Conservation (phyloP, 2,797 vertebrate genomes). For the Eremophila alpestris region DNA sequence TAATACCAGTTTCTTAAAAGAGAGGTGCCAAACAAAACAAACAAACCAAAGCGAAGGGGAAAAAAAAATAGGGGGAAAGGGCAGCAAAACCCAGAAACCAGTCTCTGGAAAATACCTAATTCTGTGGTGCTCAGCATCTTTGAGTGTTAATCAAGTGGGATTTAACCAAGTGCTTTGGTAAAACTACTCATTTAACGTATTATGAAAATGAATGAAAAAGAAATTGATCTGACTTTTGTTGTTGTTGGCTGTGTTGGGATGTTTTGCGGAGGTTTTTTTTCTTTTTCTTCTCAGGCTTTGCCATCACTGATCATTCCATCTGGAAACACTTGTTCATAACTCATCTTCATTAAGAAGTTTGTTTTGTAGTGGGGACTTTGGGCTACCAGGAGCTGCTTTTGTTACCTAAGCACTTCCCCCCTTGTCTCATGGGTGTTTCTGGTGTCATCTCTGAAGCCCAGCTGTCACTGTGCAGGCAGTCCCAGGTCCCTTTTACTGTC, state of each 20-base stretch:
- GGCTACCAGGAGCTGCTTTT: background rate
- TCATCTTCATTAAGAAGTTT: background rate
- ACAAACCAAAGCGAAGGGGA: background rate
- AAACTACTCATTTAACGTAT: background rate
- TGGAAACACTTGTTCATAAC: background rate
- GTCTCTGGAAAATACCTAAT: background rate
- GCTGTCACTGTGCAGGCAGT: background rate
- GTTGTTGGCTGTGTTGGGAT: accelerated
- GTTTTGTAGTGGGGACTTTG: background rate
- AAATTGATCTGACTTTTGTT: background rate
- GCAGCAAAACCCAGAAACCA: background rate
- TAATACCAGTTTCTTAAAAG: background rate
- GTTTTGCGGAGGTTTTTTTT: too few relatives aligned
- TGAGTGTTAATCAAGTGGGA: background rate
- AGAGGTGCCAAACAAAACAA: background rate
- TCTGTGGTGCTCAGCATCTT: background rate
- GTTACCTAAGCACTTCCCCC: background rate
- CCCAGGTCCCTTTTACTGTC: background rate
- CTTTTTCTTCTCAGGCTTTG: background rate
- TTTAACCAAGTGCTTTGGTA: background rate
- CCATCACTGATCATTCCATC: background rate
- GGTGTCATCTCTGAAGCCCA: background rate
- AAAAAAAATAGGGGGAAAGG: accelerated
- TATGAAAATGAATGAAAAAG: background rate
- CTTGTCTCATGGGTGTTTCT: background rate